Evolutionary conservation across 2,113 vertebrate genomes (phyloP).

Genomic region (Setophaga coronata): DNA sequence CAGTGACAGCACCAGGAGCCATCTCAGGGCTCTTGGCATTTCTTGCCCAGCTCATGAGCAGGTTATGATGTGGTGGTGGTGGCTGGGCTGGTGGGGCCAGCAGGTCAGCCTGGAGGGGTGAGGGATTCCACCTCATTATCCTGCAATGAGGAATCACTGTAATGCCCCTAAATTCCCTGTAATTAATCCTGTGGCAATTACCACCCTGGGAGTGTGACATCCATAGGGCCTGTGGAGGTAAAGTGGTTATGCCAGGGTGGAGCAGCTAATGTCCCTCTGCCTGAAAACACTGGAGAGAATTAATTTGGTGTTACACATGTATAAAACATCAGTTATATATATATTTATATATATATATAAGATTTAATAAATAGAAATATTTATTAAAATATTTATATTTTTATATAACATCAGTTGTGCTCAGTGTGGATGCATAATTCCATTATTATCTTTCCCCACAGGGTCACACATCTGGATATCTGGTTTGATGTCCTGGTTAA

Average conservation of each 20-base stretch:
- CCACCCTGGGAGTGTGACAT: not conserved
- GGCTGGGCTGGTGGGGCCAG: not conserved
- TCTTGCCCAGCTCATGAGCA: not conserved
- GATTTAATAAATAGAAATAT: too few species aligned
- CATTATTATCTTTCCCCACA: not conserved
- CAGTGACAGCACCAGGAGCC: not conserved
- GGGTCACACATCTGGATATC: not conserved
- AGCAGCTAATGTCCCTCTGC: not conserved
- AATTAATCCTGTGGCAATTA: not conserved
- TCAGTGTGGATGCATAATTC: not conserved
- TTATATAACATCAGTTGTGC: not conserved
- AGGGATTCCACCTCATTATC: not conserved
- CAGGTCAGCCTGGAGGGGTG: not conserved
- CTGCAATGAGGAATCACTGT: not conserved
- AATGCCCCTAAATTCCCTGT: not conserved
- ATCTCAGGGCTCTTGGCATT: not conserved
- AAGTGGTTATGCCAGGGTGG: not conserved
- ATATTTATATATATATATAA: too few species aligned
- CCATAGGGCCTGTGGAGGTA: not conserved
- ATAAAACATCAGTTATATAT: not conserved
- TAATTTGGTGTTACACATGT: not conserved
- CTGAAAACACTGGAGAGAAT: not conserved
- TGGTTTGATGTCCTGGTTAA: not conserved
- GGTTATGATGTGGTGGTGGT: rapidly evolving
- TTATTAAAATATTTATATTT: too few species aligned